Percentiles rank a stretch among this genome's conserved stretches.
Conservation (phyloP, 2,113 vertebrate genomes). For the Alligator mississippiensis region DNA sequence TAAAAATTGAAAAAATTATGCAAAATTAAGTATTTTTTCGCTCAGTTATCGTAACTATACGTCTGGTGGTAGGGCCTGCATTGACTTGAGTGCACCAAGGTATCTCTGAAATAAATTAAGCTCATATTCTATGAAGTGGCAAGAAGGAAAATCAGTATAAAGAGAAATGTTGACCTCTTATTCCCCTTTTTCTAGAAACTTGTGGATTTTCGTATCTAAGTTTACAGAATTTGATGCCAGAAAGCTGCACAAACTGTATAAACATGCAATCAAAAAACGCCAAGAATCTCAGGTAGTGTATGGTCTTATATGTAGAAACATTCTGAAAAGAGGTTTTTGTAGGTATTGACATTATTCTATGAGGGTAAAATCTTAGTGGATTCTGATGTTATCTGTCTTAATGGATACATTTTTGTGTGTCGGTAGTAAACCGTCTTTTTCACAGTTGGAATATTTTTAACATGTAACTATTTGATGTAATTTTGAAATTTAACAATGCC, state of each 20-base stretch:
- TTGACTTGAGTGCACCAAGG: background rate
- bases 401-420: background rate
- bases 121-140: background rate
- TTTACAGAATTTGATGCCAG: conserved; percentile 99
- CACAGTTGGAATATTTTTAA: background rate
- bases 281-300: conserved; percentile 92
- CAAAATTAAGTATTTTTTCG: background rate
- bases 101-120: background rate
- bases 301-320: background rate
- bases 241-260: conserved; percentile 97
- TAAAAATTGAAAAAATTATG: background rate
- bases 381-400: background rate
- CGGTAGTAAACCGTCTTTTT: background rate
- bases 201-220: conserved; percentile 99
- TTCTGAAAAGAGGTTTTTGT: background rate
- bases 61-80: background rate
- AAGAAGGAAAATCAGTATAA: background rate
- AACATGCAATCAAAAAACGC: conserved; percentile 98
- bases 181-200: conserved; percentile 83
- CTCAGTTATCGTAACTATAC: background rate
- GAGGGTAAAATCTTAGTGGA: background rate
- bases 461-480: background rate
- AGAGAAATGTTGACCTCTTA: background rate
- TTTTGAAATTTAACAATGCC: background rate
- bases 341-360: background rate